Evolutionary conservation across 2,888 invertebrate genomes (phyloP).

Genomic region (Thalpophila matura): DNA sequence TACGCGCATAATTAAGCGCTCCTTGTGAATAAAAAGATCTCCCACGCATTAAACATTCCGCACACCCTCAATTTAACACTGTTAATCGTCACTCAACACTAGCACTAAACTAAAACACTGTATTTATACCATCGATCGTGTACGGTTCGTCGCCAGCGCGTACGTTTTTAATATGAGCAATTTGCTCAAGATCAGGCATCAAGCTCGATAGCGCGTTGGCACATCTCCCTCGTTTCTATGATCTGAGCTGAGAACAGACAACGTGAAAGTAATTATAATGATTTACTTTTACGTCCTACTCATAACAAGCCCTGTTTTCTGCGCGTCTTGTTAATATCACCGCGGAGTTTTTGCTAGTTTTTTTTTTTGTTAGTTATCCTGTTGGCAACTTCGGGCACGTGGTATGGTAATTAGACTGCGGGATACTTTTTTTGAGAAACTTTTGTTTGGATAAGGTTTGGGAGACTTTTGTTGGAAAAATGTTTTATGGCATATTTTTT

Average conservation of each 20-base stretch:
- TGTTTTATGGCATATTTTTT: neutral
- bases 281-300: conserved; percentile 26
- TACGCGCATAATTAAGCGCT: too few relatives aligned
- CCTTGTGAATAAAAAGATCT: too few relatives aligned
- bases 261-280: conserved; percentile 40
- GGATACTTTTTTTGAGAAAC: conserved; percentile 1
- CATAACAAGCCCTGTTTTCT: conserved; percentile 33
- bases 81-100: too few relatives aligned
- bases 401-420: conserved; percentile 19
- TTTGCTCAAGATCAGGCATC: too few relatives aligned
- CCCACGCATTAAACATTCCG: too few relatives aligned
- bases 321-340: conserved; percentile 15
- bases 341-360: neutral
- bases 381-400: conserved; percentile 19
- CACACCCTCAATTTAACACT: too few relatives aligned
- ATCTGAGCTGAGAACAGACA: conserved; percentile 11
- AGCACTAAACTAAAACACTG: too few relatives aligned
- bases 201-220: too few relatives aligned
- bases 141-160: too few relatives aligned
- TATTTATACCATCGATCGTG: too few relatives aligned
- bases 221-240: too few relatives aligned
- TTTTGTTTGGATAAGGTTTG: neutral
- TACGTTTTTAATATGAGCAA: too few relatives aligned
- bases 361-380: conserved; percentile 8
- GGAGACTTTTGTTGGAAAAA: neutral